Evolutionary conservation across 2,888 invertebrate genomes (phyloP).

Genomic region (Meloe dianella): DNA sequence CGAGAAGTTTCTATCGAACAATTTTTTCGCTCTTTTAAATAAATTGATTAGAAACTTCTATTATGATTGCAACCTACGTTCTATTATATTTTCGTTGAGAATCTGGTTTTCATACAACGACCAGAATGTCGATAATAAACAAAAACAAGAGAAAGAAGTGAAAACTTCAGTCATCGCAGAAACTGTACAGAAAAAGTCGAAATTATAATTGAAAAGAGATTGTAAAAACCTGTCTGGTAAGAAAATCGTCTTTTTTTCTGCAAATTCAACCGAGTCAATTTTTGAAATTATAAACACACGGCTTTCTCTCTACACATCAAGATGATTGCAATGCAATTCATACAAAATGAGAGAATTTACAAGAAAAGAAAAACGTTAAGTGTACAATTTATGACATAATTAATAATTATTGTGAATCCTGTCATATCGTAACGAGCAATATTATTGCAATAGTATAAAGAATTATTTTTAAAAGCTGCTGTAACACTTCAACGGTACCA

Average conservation of each 20-base stretch:
- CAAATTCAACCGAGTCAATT: neutral
- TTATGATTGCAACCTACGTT: neutral
- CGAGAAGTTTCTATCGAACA: neutral
- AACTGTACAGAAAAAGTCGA: neutral
- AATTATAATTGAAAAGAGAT: conserved; percentile 8
- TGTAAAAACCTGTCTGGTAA: conserved; percentile 2
- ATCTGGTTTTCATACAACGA: neutral
- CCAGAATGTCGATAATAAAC: neutral
- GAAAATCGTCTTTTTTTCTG: neutral
- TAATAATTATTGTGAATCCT: neutral
- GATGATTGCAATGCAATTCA: neutral
- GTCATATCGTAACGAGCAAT: neutral
- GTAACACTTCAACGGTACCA: neutral
- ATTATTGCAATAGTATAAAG: neutral
- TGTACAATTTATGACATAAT: neutral
- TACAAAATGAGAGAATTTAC: neutral
- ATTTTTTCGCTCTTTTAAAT: neutral
- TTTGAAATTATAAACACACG: neutral
- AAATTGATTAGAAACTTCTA: neutral
- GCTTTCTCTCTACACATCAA: neutral
- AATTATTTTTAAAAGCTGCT: too few species aligned
- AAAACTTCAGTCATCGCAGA: neutral
- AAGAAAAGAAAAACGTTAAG: neutral
- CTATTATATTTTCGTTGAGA: neutral
- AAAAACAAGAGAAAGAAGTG: neutral